These are phyloP conservation scores for Helostoma temminkii DNA, from an alignment of 2,797 vertebrate species.

Conservation along the genomic window DNA sequence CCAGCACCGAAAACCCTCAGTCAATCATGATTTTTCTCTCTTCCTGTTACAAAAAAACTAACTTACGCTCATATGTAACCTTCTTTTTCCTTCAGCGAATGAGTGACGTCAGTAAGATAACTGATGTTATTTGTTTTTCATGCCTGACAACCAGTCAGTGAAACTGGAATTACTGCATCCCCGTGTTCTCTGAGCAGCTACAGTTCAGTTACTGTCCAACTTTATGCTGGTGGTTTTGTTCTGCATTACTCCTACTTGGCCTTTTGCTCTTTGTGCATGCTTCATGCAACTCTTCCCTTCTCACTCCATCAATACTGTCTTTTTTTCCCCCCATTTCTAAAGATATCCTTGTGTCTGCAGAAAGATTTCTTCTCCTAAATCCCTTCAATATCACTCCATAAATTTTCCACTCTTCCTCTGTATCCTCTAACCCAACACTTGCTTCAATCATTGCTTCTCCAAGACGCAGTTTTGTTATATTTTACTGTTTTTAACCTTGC, in stretches of 20 bases:
- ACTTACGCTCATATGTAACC: conserved; percentile 50
- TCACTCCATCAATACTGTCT: conserved; percentile 58
- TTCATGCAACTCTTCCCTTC: conserved; percentile 55
- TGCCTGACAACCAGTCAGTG: conserved; percentile 41
- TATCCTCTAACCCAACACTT: conserved; percentile 4
- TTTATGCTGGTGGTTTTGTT: conserved; percentile 44
- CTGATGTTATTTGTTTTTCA: conserved; percentile 54
- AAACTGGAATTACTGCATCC: conserved; percentile 41
- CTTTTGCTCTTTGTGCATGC: conserved; percentile 38
- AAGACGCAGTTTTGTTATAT: conserved; percentile 4
- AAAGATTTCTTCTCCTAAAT: conserved; percentile 35
- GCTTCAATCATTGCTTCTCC: conserved; percentile 14
- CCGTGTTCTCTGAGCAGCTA: conserved; percentile 25
- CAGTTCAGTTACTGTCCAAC: conserved; percentile 24
- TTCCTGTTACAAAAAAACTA: conserved; percentile 19
- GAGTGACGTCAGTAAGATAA: conserved; percentile 53
- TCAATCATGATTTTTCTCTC: conserved; percentile 44
- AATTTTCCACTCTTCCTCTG: conserved; percentile 42
- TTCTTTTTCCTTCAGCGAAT: conserved; percentile 21
- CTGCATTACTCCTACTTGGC: conserved; percentile 36
- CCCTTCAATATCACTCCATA: conserved; percentile 54
- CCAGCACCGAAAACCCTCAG: conserved; percentile 24
- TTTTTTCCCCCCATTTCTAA: not conserved
- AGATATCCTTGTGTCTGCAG: conserved; percentile 33
- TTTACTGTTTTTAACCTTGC: conserved; percentile 12